Evolutionary conservation across 2,113 vertebrate genomes (phyloP), one percentile per base, ranked within the genome.

Genomic region (Chlorodrepanis virens): DNA sequence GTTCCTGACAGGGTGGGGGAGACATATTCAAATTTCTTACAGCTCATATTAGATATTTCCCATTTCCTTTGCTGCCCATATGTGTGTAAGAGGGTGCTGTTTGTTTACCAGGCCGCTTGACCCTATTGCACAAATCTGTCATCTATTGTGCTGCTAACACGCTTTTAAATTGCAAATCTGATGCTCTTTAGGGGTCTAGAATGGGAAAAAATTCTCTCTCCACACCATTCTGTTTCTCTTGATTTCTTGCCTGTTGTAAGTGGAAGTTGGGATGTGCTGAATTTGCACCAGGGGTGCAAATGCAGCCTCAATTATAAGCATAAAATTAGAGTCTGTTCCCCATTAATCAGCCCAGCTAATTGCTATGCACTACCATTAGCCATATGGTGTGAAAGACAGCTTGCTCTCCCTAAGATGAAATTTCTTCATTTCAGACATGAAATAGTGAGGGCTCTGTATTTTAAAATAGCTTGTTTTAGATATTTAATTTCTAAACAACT

Each of bases 311-410:
- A 98, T 99, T 98, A 99, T 98, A 98, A 99, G 98, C 99, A 99
- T 98, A 99, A 99, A 99, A 99, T 99, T 98, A 99, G 98, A 98
- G 98, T 98, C 98, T 98, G 98, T 98, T 99, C 98, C 98, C 98
- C 99, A 99, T 99, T 99, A 99, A 99, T 99, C 99, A 99, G 98
- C 97, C 98, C 97, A 97, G 98, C 98, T 99, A 99, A 99, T 99
- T 99, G 98, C 99, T 98, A 98, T 97, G 98, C 98, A 98, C 98
- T 98, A 98, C 98, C 98, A 99, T 99, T 99, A 99, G 98, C 99
- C 99, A 99, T 99, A 99, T 99, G 99, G 98, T 99, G 98, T 98
- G 97, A 98, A 98, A 98, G 99, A 98, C 99, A 99, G 98, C 98
- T 98, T 98, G 98, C 98, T 98, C 98, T 98, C 97, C 97, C 97